These are phyloP conservation scores for Rhinichthys klamathensis DNA, from an alignment of 2,113 vertebrate species.

Conservation along the genomic window DNA sequence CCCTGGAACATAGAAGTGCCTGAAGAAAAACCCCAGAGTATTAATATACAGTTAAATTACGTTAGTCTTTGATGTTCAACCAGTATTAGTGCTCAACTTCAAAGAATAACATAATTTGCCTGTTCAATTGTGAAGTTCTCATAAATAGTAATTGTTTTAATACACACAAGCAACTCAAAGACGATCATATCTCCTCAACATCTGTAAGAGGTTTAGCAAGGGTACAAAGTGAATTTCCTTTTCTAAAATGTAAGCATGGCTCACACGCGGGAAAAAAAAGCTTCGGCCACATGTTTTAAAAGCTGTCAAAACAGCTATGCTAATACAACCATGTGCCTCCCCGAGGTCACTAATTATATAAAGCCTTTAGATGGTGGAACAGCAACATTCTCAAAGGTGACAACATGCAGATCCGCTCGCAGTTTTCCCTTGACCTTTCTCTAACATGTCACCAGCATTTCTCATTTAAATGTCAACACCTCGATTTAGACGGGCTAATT, in stretches of 20 bases:
- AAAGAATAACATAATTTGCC: slow-evolving; percentile 3
- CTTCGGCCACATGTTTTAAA: slow-evolving; percentile 49
- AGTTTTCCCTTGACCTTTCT: slow-evolving; percentile 12
- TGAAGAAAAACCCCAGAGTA: no score
- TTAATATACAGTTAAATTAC: no score
- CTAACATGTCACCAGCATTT: background rate
- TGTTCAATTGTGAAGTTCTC: slow-evolving; percentile 1
- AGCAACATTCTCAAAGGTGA: slow-evolving; percentile 22
- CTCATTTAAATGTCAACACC: slow-evolving; percentile 38
- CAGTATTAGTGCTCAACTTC: background rate
- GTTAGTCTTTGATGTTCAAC: background rate
- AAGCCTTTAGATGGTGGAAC: slow-evolving; percentile 27
- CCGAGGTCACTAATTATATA: slow-evolving; percentile 31
- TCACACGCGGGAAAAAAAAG: background rate
- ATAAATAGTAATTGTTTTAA: slow-evolving; percentile 7
- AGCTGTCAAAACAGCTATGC: slow-evolving; percentile 47
- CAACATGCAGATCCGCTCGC: background rate
- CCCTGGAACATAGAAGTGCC: no score
- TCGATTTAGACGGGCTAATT: slow-evolving; percentile 11
- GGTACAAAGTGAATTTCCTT: slow-evolving; percentile 29
- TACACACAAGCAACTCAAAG: slow-evolving; percentile 3
- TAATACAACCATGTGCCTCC: slow-evolving; percentile 36
- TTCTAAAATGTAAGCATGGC: slow-evolving; percentile 3
- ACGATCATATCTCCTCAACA: slow-evolving; percentile 7
- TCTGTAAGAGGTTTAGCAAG: slow-evolving; percentile 20